Evolutionary conservation across 2,113 vertebrate species (phyloP).

Genomic region (Rissa tridactyla): DNA sequence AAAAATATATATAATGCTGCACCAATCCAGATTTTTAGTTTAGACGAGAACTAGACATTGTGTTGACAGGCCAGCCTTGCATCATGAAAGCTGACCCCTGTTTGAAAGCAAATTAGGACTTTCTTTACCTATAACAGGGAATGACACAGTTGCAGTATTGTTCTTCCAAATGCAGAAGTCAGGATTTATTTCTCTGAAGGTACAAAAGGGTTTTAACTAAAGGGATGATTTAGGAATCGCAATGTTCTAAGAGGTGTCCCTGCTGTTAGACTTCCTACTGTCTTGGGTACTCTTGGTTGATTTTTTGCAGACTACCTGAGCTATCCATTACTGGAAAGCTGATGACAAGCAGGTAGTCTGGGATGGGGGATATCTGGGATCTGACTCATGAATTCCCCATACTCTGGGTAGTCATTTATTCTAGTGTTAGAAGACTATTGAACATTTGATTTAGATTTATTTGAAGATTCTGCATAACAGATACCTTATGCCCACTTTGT

Average conservation of each 20-base stretch:
- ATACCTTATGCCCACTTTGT: neutral
- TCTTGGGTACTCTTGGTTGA: neutral
- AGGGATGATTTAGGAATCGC: neutral
- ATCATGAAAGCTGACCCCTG: neutral
- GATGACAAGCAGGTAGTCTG: neutral
- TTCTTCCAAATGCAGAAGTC: neutral
- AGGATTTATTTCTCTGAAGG: neutral
- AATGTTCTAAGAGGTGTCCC: neutral
- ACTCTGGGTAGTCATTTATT: neutral
- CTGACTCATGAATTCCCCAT: neutral
- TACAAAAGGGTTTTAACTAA: neutral
- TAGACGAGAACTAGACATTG: neutral
- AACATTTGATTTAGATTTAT: neutral
- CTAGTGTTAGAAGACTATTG: neutral
- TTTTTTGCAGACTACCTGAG: neutral
- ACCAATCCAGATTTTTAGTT: neutral
- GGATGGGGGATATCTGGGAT: neutral
- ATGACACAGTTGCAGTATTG: neutral
- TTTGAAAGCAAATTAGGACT: neutral
- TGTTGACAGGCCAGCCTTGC: neutral
- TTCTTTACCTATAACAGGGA: neutral
- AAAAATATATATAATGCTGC: neutral
- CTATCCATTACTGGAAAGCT: neutral
- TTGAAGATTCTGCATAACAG: neutral
- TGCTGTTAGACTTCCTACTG: neutral